Conservation (phyloP, 2,113 vertebrate genomes). For the Laticauda laticaudata region DNA sequence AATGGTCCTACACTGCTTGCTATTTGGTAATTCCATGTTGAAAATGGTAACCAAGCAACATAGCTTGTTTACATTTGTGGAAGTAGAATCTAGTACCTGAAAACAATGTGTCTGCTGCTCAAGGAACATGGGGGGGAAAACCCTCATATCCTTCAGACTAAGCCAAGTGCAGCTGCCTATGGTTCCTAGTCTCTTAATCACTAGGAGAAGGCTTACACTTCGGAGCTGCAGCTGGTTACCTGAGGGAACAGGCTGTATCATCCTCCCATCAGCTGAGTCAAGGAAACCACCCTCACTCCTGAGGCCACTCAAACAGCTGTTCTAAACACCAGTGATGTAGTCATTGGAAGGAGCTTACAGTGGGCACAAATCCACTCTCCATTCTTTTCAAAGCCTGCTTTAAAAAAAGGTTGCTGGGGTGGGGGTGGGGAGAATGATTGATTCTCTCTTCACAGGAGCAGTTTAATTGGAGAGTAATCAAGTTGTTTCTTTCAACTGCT, state of each 20-base stretch:
- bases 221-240: background rate
- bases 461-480: slow-evolving; percentile 47
- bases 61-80: background rate
- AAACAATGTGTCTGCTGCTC: background rate
- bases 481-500: slow-evolving; percentile 28
- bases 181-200: background rate
- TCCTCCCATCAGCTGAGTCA: slow-evolving; percentile 14
- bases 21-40: background rate
- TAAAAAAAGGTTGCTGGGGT: slow-evolving; percentile 34
- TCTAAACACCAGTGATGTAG: background rate
- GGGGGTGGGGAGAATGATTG: background rate
- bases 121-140: background rate
- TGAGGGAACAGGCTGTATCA: background rate
- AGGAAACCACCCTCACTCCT: background rate
- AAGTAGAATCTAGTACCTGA: background rate
- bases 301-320: slow-evolving; percentile 1
- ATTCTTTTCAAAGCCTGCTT: background rate
- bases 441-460: slow-evolving; percentile 43
- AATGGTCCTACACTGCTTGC: background rate
- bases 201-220: background rate
- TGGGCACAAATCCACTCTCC: background rate
- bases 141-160: accelerated
- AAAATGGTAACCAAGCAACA: background rate
- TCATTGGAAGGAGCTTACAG: background rate
- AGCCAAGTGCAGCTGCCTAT: background rate